Evolutionary conservation across 2,113 vertebrate genomes (phyloP).

Genomic region (Symphodus melops): DNA sequence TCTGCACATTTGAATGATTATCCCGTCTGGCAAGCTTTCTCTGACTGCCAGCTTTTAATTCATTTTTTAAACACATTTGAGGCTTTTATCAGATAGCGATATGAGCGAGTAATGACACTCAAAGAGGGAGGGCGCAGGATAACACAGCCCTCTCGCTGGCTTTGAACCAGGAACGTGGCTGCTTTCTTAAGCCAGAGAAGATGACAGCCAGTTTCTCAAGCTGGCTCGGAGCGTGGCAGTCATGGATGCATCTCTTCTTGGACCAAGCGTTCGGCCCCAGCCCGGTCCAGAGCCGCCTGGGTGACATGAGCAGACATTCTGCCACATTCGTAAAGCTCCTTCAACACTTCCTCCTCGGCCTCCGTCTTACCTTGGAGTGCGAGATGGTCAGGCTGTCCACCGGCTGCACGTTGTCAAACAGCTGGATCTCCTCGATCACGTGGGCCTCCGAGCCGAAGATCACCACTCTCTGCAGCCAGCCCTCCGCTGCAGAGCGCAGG

Average conservation of each 20-base stretch:
- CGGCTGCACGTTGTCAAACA: conserved; percentile 88
- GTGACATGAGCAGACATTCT: neutral
- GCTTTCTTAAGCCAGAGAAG: neutral
- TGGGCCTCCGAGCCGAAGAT: conserved; percentile 86
- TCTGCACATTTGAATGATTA: neutral
- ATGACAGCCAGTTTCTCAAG: neutral
- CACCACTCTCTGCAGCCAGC: conserved; percentile 94
- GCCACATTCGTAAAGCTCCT: neutral
- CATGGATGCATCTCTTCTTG: neutral
- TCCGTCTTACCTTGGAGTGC: conserved; percentile 85
- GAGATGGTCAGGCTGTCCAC: conserved; percentile 93
- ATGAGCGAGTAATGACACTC: neutral
- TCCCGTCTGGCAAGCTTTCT: neutral
- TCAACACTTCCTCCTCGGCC: neutral
- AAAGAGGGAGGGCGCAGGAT: neutral
- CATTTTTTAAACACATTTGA: neutral
- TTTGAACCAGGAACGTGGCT: neutral
- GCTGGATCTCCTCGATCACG: conserved; percentile 95
- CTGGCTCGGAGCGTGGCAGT: too few relatives aligned
- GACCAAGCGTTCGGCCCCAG: neutral
- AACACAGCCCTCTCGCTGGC: neutral
- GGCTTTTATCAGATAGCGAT: neutral
- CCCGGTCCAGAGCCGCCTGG: neutral
- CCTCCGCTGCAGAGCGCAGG: conserved; percentile 81
- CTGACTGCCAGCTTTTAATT: neutral